phyloP scores from a whole-genome alignment of 2,113 vertebrate species.

The Paradoxurus hermaphroditus region DNA sequence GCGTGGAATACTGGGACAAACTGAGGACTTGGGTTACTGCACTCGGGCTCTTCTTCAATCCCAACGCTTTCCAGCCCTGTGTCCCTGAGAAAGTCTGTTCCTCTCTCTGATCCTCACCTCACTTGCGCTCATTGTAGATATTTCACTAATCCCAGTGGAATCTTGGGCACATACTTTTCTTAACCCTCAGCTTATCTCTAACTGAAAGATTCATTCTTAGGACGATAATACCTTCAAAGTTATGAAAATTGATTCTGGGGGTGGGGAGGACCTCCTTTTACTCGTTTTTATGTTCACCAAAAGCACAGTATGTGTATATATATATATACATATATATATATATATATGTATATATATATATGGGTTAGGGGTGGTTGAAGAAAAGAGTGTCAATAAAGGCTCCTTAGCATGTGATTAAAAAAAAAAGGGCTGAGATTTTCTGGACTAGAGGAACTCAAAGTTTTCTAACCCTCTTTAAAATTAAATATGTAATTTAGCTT shows the following conservation, averaged over 20 bases:
- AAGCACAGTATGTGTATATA: not conserved
- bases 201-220: not conserved
- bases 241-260: not conserved
- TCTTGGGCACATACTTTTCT: not conserved
- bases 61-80: not conserved
- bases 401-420: not conserved
- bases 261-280: not conserved
- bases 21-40: not conserved
- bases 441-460: not conserved
- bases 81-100: not conserved
- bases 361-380: not conserved
- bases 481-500: not conserved
- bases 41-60: not conserved
- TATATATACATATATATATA: too few species aligned
- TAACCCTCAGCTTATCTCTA: not conserved
- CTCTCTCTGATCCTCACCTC: not conserved
- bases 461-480: not conserved
- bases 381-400: not conserved
- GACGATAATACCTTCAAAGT: not conserved
- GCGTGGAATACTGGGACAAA: not conserved
- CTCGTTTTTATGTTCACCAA: not conserved
- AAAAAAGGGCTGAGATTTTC: not conserved
- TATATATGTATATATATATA: too few species aligned
- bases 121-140: not conserved
- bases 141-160: not conserved